Conservation (phyloP, 2,888 invertebrate genomes). For the Yponomeuta sedellus region DNA sequence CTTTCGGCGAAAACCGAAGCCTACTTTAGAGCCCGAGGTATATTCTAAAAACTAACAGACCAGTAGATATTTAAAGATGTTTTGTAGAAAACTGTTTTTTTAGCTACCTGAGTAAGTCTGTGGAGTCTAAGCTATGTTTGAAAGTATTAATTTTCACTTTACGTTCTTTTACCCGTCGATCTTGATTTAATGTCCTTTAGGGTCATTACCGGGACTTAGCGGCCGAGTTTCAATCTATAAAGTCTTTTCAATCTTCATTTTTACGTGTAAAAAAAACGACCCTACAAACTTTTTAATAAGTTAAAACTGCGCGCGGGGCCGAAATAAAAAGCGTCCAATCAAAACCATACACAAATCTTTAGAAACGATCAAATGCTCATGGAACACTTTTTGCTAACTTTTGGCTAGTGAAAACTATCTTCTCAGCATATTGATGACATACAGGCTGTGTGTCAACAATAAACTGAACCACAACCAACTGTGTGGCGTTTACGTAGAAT, state of each 20-base stretch:
- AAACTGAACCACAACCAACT: too few species aligned
- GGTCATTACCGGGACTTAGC: background rate
- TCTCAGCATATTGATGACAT: too few species aligned
- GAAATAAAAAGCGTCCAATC: background rate
- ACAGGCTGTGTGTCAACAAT: too few species aligned
- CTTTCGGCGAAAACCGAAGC: too few species aligned
- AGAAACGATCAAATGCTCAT: background rate
- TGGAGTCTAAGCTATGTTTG: background rate
- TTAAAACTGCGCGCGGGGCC: background rate
- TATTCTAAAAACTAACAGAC: too few species aligned
- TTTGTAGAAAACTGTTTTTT: too few species aligned
- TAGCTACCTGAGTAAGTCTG: background rate
- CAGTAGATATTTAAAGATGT: too few species aligned
- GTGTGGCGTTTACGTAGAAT: too few species aligned
- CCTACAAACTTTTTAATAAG: background rate
- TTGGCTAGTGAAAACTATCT: too few species aligned
- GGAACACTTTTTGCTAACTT: background rate
- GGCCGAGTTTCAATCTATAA: background rate
- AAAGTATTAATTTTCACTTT: background rate
- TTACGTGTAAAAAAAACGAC: background rate
- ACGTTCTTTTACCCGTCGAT: background rate
- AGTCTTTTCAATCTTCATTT: background rate
- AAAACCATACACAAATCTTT: background rate
- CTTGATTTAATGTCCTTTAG: background rate
- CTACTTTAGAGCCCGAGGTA: too few species aligned